Base-by-base conservation (phyloP, 2,113 vertebrate genomes). In the Ahaetulla prasina region DNA sequence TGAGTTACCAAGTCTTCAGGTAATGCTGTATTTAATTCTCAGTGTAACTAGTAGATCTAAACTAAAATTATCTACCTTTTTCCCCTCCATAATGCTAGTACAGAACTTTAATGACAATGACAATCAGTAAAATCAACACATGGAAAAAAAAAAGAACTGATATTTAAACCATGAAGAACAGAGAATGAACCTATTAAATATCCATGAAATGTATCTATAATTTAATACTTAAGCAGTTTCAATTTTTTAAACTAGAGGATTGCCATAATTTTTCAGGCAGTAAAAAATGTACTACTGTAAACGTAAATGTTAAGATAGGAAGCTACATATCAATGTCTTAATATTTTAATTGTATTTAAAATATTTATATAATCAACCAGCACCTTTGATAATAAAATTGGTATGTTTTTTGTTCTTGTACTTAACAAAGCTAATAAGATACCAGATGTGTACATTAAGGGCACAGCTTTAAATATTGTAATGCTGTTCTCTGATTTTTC, bases 321-420 rank as follows among this genome's bases (percentile, higher is more conserved):
- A 84, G 39, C 12, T 63, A 80, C n/a, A 80, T 39, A 35, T 22
- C 35, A 39, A 80, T 20, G 7, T 39, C 35, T 80, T 80, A 22
- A 20, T 80, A 43, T 80, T 80, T 80, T 10, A 22, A 80, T 5
- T 68, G 27, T 35, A 80, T 3, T 80, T 22, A 43, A 35, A 43
- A 43, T 43, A 3, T 80, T 43, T 80, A 22, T 87, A 87, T 47
- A 0, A 10, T 25, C 27, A 93, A 47, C 0, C 45, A 89, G 25
- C 52, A 35, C 35, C 4, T 18, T 85, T 14, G 0, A 2, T 23
- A 60, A 27, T 14, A 9, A 93, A 89, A 39, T 18, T 0, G 0
- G 23, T 74, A 92, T 94, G 9, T 12, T 18, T 25, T 25, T 86
- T 94, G 91, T 85, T 18, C 90, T 86, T 25, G 27, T 57, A 57